A percentile compares a stretch with the other conserved stretches of the same genome.
Evolutionary conservation across 2,113 vertebrate genomes (phyloP).

Genomic region (Etheostoma cragini): DNA sequence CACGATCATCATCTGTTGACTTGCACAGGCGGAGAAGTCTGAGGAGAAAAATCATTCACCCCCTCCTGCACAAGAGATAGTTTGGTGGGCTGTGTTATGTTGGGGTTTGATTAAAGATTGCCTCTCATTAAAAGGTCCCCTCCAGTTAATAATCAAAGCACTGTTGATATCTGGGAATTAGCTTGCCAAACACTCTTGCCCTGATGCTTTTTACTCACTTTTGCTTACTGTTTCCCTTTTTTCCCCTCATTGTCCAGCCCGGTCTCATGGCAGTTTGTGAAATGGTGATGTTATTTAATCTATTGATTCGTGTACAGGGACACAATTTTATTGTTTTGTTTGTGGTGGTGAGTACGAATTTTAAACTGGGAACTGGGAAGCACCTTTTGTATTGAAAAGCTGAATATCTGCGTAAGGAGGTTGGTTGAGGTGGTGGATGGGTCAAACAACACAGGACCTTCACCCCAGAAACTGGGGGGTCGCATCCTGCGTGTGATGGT

Average conservation of each 20-base stretch:
- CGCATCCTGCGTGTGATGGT: too few relatives aligned
- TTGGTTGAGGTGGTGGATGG: too few relatives aligned
- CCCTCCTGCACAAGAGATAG: constrained; percentile 37
- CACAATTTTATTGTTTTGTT: too few relatives aligned
- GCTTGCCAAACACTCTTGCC: constrained; percentile 67
- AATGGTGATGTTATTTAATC: too few relatives aligned
- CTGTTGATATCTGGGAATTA: constrained; percentile 77
- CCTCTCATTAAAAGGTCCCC: constrained; percentile 81
- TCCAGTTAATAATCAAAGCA: constrained; percentile 80
- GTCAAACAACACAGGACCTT: too few relatives aligned
- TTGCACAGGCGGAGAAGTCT: constrained; percentile 45
- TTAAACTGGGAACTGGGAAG: too few relatives aligned
- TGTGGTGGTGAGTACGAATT: too few relatives aligned
- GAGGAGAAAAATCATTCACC: constrained; percentile 48
- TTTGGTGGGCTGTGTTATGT: constrained; percentile 66
- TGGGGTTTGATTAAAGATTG: constrained; percentile 78
- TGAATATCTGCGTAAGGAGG: too few relatives aligned
- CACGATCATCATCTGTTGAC: constrained; percentile 66
- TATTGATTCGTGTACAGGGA: too few relatives aligned
- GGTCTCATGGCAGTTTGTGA: too few relatives aligned
- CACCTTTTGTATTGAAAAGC: too few relatives aligned
- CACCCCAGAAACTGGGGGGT: too few relatives aligned
- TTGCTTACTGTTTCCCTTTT: constrained; percentile 37
- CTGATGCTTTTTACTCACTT: constrained; percentile 59
- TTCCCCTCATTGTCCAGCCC: background rate